Evolutionary conservation across 2,888 invertebrate species (phyloP), one percentile per base, ranked within the genome.

Genomic region (Rotaria macrura): DNA sequence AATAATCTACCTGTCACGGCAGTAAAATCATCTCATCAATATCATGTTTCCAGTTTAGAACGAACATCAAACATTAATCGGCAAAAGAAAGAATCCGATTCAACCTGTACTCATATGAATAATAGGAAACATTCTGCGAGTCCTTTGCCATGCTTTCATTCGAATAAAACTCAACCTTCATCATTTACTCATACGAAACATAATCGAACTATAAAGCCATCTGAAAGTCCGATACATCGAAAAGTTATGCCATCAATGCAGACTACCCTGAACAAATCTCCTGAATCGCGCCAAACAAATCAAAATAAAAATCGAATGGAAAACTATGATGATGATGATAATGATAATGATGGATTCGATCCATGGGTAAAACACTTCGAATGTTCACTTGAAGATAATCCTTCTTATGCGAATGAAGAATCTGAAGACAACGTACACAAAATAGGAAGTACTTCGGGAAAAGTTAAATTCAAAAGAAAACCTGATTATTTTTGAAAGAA

Each of bases 381-480:
- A 40, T 25, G 12, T 43, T n/a, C 34, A 79, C n/a, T 79, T 25
- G 79, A 79, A 43, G 2, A 25, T n/a, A n/a, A 25, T 10, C 10
- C n/a, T 10, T 25, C 7, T 10, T 25, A 79, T 4, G n/a, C 4
- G 0, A 43, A 25, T n/a, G 79, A 43, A 43, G 1, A 40, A n/a
- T 43, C n/a, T 23, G 5, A n/a, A 17, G 9, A 40, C 10, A 25
- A 23, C 14, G 25, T 25, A 2, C 29, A 29, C 17, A 29, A 34
- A 65, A 14, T 6, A 34, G 43, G 40, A 25, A 43, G 10, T 12
- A n/a, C n/a, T 23, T n/a, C 40, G 9, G 43, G 79, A 10, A 79
- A 43, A 79, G 79, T 79, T 40, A 79, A 79, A 79, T 79, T 79
- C 17, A 79, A 79, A 25, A 43, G n/a, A 43, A 79, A 79, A 12